Base-by-base conservation (phyloP, 2,888 invertebrate species). In the Phanerotoma sp. region DNA sequence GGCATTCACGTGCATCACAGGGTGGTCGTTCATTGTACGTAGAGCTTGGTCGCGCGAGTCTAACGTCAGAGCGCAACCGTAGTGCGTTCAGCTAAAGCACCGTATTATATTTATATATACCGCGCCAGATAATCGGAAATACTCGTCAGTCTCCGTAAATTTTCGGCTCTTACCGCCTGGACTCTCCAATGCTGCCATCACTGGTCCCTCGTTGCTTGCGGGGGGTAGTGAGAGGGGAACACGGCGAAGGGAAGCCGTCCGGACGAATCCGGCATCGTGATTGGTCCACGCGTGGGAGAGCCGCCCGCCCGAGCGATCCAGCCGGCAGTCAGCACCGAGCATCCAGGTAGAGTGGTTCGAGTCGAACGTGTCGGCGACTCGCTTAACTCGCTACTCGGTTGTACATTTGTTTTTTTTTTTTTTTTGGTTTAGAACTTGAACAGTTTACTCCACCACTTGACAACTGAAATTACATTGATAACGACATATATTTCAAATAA, bases 221-320 rank as follows among this genome's bases (percentile, higher is more conserved):
- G 60, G 53, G 37, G 54, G 56, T 40, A 32, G 41, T 21, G 40
- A 40, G 53, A 51, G 51, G 49, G 28, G 47, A 40, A 48, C 61
- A 62, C 22, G 60, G 77, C 78, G 70, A 50, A 78, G 66, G 79
- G 77, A 78, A 65, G 62, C 63, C 56, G 62, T 60, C 61, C 55
- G 53, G 51, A 62, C 61, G 64, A 66, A 65, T 78, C 74, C 78
- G 62, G 54, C 54, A 63, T 64, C 63, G 68, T 67, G 73, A 75
- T 75, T 76, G 76, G 77, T 72, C 69, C 70, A 56, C 68, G 73
- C 73, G 74, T 71, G 72, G 76, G 74, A 75, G 75, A 72, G 72
- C 72, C 72, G 71, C 69, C 75, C 73, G 75, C 73, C 73, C 77
- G 77, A 47, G 57, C 57, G 62, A 67, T 67, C 69, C 58, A 62